These are phyloP conservation scores for Drosophila melanosoma DNA, from an alignment of 2,888 invertebrate genomes.

Conservation along the genomic window DNA sequence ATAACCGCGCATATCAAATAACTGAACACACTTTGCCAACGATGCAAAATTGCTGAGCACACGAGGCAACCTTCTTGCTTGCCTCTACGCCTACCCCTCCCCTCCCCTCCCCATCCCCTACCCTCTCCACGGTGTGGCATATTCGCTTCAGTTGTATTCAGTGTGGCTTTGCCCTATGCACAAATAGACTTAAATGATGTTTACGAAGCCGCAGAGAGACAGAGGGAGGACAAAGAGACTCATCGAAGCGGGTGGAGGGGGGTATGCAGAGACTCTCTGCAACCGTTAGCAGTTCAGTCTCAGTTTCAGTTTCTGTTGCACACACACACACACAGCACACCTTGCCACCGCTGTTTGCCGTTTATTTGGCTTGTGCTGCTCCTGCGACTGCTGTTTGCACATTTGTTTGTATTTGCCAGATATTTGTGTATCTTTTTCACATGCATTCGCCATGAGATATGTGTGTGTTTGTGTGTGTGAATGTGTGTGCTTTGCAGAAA, in stretches of 20 bases:
- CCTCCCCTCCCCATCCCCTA: too few relatives aligned
- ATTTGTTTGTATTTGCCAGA: slow-evolving; percentile 76
- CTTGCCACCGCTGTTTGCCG: background rate
- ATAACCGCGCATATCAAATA: slow-evolving; percentile 80
- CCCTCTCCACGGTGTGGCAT: slow-evolving; percentile 3
- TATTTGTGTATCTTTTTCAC: slow-evolving; percentile 69
- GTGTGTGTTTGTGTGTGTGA: slow-evolving; percentile 6
- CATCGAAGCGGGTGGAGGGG: background rate
- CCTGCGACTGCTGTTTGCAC: slow-evolving; percentile 64
- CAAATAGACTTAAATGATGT: slow-evolving; percentile 78
- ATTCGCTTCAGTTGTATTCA: slow-evolving; percentile 12
- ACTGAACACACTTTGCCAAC: slow-evolving; percentile 70
- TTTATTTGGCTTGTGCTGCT: slow-evolving; percentile 33
- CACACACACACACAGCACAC: slow-evolving; percentile 29
- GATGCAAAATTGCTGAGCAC: slow-evolving; percentile 62
- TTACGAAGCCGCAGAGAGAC: slow-evolving; percentile 45
- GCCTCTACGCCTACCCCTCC: background rate
- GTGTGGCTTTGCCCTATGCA: slow-evolving; percentile 55
- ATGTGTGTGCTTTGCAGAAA: slow-evolving; percentile 41
- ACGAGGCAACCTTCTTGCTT: slow-evolving; percentile 11
- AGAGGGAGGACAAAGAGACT: background rate
- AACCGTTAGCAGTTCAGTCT: slow-evolving; percentile 23
- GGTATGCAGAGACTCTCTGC: background rate
- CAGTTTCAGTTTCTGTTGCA: slow-evolving; percentile 24
- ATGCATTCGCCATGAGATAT: slow-evolving; percentile 23